Evolutionary conservation across 2,888 invertebrate genomes (phyloP).

Genomic region (Syrista parreyssii): DNA sequence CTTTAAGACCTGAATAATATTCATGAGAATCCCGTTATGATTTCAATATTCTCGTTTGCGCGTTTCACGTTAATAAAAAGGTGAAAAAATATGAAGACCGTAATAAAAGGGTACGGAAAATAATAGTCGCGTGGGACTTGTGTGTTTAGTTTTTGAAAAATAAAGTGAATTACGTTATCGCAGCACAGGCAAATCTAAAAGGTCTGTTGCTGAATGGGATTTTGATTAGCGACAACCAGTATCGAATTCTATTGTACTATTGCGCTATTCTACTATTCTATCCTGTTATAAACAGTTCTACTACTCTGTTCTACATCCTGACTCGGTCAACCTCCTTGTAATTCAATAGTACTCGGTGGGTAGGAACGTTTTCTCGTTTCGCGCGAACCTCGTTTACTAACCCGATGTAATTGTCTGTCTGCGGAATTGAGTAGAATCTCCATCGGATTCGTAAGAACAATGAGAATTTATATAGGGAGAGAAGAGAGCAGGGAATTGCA

Average conservation of each 20-base stretch:
- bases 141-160: background rate
- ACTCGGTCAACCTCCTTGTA: background rate
- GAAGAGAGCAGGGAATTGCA: background rate
- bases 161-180: background rate
- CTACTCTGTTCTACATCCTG: background rate
- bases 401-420: background rate
- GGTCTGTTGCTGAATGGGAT: background rate
- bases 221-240: background rate
- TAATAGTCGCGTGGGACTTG: background rate
- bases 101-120: background rate
- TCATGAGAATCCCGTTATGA: constrained; percentile 60
- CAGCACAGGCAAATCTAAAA: background rate
- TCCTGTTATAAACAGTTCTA: background rate
- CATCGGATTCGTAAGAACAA: background rate
- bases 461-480: background rate
- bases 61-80: background rate
- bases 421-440: background rate
- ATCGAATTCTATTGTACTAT: background rate
- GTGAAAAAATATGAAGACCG: background rate
- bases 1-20: constrained; percentile 61
- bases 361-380: background rate
- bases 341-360: background rate
- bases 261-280: background rate
- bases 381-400: background rate
- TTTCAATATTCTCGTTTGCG: constrained; percentile 52